Percentiles rank a stretch among this genome's conserved stretches.
Conservation (phyloP, 2,113 vertebrate species). For the Podiceps cristatus region DNA sequence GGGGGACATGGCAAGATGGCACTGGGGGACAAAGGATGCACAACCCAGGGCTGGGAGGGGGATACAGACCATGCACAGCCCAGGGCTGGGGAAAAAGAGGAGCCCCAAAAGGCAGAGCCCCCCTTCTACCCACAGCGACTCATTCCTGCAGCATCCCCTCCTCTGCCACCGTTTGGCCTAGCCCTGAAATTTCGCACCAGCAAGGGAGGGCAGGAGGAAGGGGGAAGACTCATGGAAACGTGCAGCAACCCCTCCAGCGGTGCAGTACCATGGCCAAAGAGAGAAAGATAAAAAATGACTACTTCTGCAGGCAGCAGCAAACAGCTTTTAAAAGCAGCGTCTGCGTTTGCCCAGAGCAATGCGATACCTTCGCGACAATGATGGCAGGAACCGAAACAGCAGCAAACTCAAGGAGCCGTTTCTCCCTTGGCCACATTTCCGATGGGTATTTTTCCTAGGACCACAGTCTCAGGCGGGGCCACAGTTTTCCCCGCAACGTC, state of each 20-base stretch:
- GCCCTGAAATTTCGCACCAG: neutral
- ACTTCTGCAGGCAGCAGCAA: neutral
- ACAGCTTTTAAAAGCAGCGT: neutral
- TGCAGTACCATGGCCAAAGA: neutral
- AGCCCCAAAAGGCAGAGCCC: neutral
- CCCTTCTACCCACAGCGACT: neutral
- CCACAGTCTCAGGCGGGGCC: neutral
- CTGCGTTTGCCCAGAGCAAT: neutral
- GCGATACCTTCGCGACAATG: accelerated
- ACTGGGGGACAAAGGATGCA: neutral
- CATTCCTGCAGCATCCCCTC: neutral
- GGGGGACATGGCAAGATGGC: too few species aligned
- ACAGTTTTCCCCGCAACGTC: neutral
- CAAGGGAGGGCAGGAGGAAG: neutral
- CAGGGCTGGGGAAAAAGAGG: neutral
- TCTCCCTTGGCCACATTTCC: neutral
- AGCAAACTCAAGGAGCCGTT: neutral
- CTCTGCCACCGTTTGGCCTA: neutral
- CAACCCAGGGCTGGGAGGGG: neutral
- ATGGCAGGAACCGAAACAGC: accelerated
- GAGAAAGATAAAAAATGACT: neutral
- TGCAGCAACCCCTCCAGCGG: neutral
- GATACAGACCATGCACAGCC: neutral
- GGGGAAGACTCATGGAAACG: neutral
- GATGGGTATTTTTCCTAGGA: accelerated